These are phyloP conservation scores for Martes martes DNA, from an alignment of 2,113 vertebrate species.

Conservation along the genomic window DNA sequence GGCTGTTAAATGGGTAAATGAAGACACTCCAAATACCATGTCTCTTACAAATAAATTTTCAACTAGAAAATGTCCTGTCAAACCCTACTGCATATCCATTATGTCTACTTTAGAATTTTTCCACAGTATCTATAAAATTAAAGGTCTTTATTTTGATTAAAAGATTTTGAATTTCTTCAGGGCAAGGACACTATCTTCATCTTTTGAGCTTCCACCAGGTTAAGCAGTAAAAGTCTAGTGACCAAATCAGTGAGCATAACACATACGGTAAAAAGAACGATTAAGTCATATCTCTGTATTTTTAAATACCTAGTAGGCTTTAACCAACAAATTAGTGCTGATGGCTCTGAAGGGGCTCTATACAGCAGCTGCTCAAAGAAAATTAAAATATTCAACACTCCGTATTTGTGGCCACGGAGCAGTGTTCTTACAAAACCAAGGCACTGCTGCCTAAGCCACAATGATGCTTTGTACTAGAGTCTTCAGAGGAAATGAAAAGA, in stretches of 20 bases:
- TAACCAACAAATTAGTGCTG: not conserved
- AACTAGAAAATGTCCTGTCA: not conserved
- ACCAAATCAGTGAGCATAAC: not conserved
- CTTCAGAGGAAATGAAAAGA: not conserved
- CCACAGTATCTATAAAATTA: not conserved
- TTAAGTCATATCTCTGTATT: not conserved
- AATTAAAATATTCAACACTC: not conserved
- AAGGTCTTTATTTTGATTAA: not conserved
- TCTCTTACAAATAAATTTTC: not conserved
- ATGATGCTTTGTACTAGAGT: not conserved
- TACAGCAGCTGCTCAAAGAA: not conserved
- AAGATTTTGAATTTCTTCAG: not conserved
- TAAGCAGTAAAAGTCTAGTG: not conserved
- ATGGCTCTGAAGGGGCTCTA: constrained; percentile 6
- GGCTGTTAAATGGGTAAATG: not conserved
- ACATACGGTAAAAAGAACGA: not conserved
- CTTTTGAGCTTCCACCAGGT: not conserved
- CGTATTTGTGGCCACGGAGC: not conserved
- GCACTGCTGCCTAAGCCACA: not conserved
- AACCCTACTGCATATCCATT: not conserved
- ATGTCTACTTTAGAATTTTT: not conserved
- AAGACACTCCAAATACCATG: not conserved
- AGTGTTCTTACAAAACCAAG: not conserved
- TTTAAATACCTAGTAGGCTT: not conserved
- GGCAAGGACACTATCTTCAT: not conserved